phyloP scores from a whole-genome alignment of 2,797 vertebrate species.

The Melanotaenia trifasciata region DNA sequence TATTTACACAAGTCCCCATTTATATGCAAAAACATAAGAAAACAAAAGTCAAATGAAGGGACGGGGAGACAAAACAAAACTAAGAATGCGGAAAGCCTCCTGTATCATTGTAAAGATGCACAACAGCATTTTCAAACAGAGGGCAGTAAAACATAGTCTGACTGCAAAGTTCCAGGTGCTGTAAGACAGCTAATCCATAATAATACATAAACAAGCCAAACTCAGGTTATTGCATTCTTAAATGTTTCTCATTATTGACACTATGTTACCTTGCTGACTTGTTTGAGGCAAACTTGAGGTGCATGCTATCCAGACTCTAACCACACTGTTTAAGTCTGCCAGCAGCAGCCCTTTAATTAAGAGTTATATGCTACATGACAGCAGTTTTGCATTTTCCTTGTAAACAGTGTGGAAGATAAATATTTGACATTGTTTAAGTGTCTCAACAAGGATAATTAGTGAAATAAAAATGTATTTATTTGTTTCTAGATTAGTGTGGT shows the following conservation, averaged over 20 bases:
- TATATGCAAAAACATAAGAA: constrained; percentile 54
- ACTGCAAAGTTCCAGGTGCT: background rate
- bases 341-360: constrained; percentile 24
- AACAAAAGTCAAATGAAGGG: constrained; percentile 28
- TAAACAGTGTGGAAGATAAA: background rate
- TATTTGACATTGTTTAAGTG: no score
- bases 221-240: background rate
- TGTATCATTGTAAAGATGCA: background rate
- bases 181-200: background rate
- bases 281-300: constrained; percentile 1
- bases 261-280: constrained; percentile 15
- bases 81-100: background rate
- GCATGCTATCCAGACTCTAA: constrained; percentile 9
- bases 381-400: background rate
- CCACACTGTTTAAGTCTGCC: constrained; percentile 3
- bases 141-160: background rate
- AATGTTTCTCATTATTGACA: background rate
- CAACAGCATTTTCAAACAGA: background rate
- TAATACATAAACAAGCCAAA: constrained; percentile 12
- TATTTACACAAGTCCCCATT: constrained; percentile 60
- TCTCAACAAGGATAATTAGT: background rate
- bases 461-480: background rate
- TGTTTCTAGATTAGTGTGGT: background rate
- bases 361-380: constrained; percentile 5
- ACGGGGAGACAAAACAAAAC: background rate